Conservation (phyloP, 1,140 invertebrate species). For the Panagrolaimus sp. region DNA sequence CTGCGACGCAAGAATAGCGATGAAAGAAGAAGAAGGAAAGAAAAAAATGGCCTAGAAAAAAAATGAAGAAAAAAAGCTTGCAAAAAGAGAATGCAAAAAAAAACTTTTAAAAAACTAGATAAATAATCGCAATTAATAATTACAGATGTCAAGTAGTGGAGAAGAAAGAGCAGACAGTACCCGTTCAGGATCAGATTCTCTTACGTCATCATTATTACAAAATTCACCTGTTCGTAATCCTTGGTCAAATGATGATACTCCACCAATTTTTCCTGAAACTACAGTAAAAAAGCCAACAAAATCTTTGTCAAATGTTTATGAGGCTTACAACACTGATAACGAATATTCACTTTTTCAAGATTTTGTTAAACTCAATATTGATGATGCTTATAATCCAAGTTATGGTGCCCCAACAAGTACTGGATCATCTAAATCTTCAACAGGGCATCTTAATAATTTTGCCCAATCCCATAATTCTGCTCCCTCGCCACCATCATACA, state of each 20-base stretch:
- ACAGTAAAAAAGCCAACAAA: not conserved
- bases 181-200: constrained; percentile 3
- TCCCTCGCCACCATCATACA: not conserved
- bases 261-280: not conserved
- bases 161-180: constrained; percentile 10
- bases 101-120: not conserved
- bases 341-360: constrained; percentile 5
- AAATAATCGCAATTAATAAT: not conserved
- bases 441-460: constrained; percentile 7
- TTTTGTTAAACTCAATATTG: constrained; percentile 9
- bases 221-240: constrained; percentile 12
- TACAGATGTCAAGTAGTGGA: constrained; percentile 12
- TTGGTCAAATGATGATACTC: not conserved
- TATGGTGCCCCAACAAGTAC: not conserved
- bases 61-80: not conserved
- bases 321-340: not conserved
- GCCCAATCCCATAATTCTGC: constrained; percentile 12
- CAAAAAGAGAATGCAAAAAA: not conserved
- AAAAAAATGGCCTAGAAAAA: not conserved
- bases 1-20: too few species aligned
- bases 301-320: constrained; percentile 13
- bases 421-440: not conserved
- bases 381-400: not conserved
- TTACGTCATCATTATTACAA: constrained; percentile 4
- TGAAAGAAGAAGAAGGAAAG: too few species aligned